phyloP scores from a whole-genome alignment of 1,140 invertebrate species.

The Drosophila melanogaster region Release_6_plus_ISO1_MT NT_037436.4:19734501-19735000 shows the following conservation, averaged over 20 bases:
- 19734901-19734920: constrained; percentile 51
- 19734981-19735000: constrained; percentile 34
- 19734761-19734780: not conserved
- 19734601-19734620: not conserved
- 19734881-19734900: constrained; percentile 68
- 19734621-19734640: not conserved
- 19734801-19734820: constrained; percentile 19
- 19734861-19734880: constrained; percentile 54
- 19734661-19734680: not conserved
- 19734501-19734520: not conserved
- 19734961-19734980: constrained; percentile 5
- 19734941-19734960: constrained; percentile 17
- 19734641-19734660: not conserved
- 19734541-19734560: not conserved
- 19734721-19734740: not conserved
- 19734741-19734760: not conserved
- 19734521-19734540: not conserved
- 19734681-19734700: not conserved
- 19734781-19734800: constrained; percentile 19
- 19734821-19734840: not conserved
- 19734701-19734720: not conserved
- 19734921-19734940: constrained; percentile 42
- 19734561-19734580: not conserved
- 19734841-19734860: not conserved
- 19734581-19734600: not conserved